phyloP scores from a whole-genome alignment of 2,113 vertebrate genomes.

The Arizona elegans region DNA sequence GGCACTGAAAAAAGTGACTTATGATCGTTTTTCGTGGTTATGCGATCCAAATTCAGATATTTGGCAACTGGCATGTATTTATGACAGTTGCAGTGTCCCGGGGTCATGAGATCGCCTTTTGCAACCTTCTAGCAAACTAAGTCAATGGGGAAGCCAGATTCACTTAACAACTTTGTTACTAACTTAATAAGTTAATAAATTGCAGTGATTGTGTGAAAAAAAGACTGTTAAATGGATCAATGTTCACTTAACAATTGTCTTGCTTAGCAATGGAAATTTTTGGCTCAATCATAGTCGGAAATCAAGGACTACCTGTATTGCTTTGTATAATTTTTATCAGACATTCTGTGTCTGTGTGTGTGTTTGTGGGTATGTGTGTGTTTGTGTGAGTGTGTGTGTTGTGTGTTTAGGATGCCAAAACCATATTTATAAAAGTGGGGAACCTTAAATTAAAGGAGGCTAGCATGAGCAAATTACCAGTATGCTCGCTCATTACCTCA shows the following conservation, averaged over 20 bases:
- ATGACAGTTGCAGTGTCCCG: background rate
- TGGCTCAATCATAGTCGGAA: background rate
- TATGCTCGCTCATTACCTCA: conserved; percentile 12
- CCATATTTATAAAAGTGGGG: conserved; percentile 48
- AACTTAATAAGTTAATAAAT: background rate
- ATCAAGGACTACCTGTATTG: background rate
- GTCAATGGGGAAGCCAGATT: background rate
- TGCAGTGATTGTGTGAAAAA: background rate
- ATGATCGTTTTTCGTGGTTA: background rate
- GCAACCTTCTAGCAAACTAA: no score
- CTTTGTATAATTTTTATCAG: background rate
- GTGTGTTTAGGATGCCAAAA: background rate
- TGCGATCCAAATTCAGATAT: background rate
- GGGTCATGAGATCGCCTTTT: no score
- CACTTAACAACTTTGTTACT: background rate
- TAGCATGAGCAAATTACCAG: conserved; percentile 36
- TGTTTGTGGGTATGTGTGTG: no score
- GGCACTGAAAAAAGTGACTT: no score
- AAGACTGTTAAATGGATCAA: background rate
- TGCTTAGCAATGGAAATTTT: background rate
- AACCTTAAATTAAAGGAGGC: conserved; percentile 52
- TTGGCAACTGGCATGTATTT: background rate
- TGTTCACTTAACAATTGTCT: background rate
- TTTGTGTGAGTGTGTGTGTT: no score
- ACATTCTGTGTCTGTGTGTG: no score